Evolutionary conservation across 1,140 invertebrate genomes (phyloP).

Genomic region (Habropoda laboriosa): DNA sequence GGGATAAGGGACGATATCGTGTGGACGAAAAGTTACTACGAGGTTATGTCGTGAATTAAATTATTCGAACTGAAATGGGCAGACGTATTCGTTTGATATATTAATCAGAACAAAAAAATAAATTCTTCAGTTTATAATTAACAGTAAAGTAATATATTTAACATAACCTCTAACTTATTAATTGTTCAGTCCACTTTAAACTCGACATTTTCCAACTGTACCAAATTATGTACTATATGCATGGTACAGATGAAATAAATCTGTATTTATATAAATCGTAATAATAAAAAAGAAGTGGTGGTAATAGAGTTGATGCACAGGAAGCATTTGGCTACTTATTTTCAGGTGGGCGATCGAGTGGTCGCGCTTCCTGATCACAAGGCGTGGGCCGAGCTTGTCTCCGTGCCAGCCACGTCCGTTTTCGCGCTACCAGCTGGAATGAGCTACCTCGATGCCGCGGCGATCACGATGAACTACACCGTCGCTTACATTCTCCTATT

Average conservation of each 20-base stretch:
- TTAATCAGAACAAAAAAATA: too few relatives aligned
- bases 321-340: conserved; percentile 52
- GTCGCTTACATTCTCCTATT: conserved; percentile 94
- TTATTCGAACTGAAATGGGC: too few relatives aligned
- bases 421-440: conserved; percentile 90
- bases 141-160: too few relatives aligned
- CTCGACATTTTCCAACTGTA: too few relatives aligned
- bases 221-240: too few relatives aligned
- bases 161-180: too few relatives aligned
- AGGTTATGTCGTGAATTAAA: neutral
- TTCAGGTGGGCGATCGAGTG: conserved; percentile 92
- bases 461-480: conserved; percentile 92
- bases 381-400: conserved; percentile 93
- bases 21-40: neutral
- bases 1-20: too few relatives aligned
- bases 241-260: neutral
- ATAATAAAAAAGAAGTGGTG: neutral
- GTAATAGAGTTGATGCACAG: neutral
- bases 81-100: too few relatives aligned
- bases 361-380: conserved; percentile 91
- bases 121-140: too few relatives aligned
- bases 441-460: conserved; percentile 90
- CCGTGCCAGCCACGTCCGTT: conserved; percentile 89
- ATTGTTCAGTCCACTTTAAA: too few relatives aligned
- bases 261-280: neutral